These are phyloP conservation scores for Lepidothrix coronata DNA, from an alignment of 2,113 vertebrate species.

Conservation along the genomic window DNA sequence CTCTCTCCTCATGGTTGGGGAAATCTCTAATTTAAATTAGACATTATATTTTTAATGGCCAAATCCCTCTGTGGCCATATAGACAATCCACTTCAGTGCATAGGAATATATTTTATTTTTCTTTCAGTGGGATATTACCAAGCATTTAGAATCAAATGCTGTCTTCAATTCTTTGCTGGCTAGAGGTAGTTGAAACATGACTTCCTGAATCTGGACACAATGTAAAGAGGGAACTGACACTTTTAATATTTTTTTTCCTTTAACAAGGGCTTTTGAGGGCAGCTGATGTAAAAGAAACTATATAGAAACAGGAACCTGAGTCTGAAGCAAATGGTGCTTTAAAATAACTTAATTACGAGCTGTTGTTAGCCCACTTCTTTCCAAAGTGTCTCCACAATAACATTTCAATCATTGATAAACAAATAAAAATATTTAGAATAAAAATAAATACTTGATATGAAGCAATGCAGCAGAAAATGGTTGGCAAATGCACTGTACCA, in stretches of 20 bases:
- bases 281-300: background rate
- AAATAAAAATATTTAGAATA: background rate
- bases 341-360: background rate
- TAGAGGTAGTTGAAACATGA: background rate
- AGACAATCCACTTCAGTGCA: background rate
- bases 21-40: background rate
- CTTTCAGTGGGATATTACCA: background rate
- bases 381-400: background rate
- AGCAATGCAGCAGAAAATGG: background rate
- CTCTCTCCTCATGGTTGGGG: background rate
- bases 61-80: background rate
- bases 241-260: background rate
- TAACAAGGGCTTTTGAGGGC: background rate
- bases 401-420: background rate
- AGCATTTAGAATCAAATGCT: background rate
- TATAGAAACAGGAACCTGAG: background rate
- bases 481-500: background rate
- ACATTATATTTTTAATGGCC: background rate
- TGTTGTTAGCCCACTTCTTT: background rate
- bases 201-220: background rate
- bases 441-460: background rate
- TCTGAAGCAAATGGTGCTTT: background rate
- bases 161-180: background rate
- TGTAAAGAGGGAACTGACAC: background rate
- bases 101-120: background rate